A percentile compares a stretch with the other conserved stretches of the same genome.
Evolutionary conservation across 2,113 vertebrate genomes (phyloP).

Genomic region (Leuciscus idus): DNA sequence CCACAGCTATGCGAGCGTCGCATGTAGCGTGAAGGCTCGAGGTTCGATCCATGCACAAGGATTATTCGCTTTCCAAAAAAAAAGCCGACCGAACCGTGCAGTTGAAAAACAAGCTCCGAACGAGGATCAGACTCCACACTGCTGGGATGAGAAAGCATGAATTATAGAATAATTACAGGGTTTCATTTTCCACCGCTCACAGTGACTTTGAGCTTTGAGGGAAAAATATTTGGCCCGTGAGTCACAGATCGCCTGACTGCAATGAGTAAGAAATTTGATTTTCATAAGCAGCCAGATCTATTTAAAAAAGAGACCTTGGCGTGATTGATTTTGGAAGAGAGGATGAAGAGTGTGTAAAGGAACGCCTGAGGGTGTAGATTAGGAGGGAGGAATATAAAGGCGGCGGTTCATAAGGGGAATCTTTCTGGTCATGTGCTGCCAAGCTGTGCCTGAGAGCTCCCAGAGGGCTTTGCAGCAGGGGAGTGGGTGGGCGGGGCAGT

Average conservation of each 20-base stretch:
- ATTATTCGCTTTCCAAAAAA: constrained; percentile 44
- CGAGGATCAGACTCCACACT: constrained; percentile 2
- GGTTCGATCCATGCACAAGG: constrained; percentile 1
- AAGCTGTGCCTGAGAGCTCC: constrained; percentile 72
- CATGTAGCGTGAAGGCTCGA: not conserved
- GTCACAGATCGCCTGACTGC: constrained; percentile 47
- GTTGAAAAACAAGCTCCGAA: constrained; percentile 17
- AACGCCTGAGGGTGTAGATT: constrained; percentile 24
- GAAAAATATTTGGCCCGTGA: constrained; percentile 41
- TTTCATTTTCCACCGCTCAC: constrained; percentile 39
- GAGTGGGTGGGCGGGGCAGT: constrained; percentile 59
- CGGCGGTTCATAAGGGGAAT: constrained; percentile 38
- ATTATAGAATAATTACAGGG: constrained; percentile 57
- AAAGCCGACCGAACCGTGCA: not conserved
- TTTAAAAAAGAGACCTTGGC: constrained; percentile 44
- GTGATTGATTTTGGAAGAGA: constrained; percentile 46
- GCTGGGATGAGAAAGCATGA: constrained; percentile 55
- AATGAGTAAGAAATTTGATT: constrained; percentile 30
- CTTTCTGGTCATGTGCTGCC: constrained; percentile 71
- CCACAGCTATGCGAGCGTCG: constrained; percentile 69
- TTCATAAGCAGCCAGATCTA: constrained; percentile 35
- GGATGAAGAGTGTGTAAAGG: constrained; percentile 29
- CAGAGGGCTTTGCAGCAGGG: constrained; percentile 68
- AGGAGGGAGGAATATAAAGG: constrained; percentile 27
- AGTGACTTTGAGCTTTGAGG: constrained; percentile 38